These are phyloP conservation scores for Pygoscelis adeliae DNA, from an alignment of 2,113 vertebrate genomes.

Conservation along the genomic window DNA sequence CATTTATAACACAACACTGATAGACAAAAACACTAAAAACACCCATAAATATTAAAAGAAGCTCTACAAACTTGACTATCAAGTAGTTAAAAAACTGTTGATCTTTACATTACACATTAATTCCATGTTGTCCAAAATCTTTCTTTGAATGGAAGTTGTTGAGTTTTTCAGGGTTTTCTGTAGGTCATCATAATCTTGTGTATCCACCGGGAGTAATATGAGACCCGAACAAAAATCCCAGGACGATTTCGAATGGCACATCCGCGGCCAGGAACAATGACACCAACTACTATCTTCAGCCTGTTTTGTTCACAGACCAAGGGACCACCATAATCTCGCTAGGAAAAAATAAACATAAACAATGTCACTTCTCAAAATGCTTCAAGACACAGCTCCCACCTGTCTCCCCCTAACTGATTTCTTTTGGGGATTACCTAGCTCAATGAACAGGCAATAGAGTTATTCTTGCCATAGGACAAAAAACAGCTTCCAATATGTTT, in stretches of 20 bases:
- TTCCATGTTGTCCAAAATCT: constrained; percentile 50
- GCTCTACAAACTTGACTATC: constrained; percentile 74
- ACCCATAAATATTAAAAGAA: constrained; percentile 78
- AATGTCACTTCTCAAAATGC: background rate
- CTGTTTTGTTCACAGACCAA: constrained; percentile 93
- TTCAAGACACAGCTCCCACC: background rate
- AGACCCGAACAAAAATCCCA: constrained; percentile 92
- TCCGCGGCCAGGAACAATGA: constrained; percentile 93
- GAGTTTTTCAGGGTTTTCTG: constrained; percentile 52
- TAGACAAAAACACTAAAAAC: constrained; percentile 68
- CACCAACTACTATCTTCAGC: constrained; percentile 89
- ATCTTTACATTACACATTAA: constrained; percentile 59
- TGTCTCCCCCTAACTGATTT: background rate
- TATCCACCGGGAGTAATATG: constrained; percentile 95
- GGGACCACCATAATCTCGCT: constrained; percentile 96
- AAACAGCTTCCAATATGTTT: background rate
- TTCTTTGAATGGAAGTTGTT: background rate
- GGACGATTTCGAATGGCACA: constrained; percentile 91
- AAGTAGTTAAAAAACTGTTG: constrained; percentile 65
- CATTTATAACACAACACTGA: constrained; percentile 74
- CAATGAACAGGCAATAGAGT: background rate
- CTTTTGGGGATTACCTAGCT: background rate
- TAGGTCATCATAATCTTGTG: constrained; percentile 89
- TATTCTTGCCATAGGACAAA: background rate
- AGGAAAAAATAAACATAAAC: background rate